Conservation (phyloP, 2,888 invertebrate species). For the Xanthia icteritia region DNA sequence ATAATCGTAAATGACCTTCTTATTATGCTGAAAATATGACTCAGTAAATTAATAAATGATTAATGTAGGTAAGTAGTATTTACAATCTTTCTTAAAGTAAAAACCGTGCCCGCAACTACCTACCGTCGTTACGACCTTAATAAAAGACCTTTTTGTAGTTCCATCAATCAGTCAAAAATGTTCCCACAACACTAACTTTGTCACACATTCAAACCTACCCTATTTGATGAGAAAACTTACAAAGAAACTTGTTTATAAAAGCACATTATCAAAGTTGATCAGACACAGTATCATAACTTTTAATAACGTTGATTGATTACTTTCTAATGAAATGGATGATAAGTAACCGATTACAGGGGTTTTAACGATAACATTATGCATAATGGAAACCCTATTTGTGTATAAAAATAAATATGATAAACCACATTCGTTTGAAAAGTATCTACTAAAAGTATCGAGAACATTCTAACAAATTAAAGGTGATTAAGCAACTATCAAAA, state of each 20-base stretch:
- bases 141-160: constrained; percentile 37
- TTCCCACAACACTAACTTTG: constrained; percentile 23
- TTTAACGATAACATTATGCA: constrained; percentile 4
- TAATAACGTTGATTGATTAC: constrained; percentile 48
- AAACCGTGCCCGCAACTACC: not conserved
- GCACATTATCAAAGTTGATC: constrained; percentile 28
- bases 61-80: not conserved
- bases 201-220: not conserved
- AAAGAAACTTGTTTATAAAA: constrained; percentile 32
- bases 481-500: too few species aligned
- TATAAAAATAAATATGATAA: not conserved
- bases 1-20: not conserved
- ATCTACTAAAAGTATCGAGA: not conserved
- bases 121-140: not conserved
- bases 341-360: not conserved
- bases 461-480: not conserved
- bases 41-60: not conserved
- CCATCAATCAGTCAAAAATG: constrained; percentile 38
- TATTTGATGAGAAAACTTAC: constrained; percentile 34
- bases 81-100: too few species aligned
- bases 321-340: constrained; percentile 27
- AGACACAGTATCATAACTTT: constrained; percentile 18
- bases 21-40: not conserved
- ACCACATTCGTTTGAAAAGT: not conserved
- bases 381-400: not conserved